Percentiles rank a stretch among this genome's conserved stretches.
phyloP scores from a whole-genome alignment of 2,797 vertebrate species.

The Limosa lapponica region DNA sequence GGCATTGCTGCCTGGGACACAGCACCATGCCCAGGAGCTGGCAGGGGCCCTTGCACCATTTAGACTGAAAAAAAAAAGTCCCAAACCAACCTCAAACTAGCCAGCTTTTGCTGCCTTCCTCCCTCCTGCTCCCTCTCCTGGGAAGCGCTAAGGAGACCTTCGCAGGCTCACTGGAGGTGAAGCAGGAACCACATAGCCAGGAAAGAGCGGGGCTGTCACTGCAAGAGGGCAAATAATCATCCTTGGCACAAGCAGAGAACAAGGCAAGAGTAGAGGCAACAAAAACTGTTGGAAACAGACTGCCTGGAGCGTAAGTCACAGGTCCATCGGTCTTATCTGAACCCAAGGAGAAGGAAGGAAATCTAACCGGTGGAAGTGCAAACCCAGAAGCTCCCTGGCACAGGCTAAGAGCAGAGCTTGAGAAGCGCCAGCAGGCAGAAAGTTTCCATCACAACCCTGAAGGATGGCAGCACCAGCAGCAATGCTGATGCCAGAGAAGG shows the following conservation, averaged over 20 bases:
- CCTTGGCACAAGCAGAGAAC: neutral
- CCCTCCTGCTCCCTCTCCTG: neutral
- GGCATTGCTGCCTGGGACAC: neutral
- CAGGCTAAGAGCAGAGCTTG: neutral
- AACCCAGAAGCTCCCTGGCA: neutral
- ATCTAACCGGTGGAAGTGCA: neutral
- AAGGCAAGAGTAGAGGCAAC: neutral
- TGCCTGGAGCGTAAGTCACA: neutral
- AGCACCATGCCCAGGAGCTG: neutral
- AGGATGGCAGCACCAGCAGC: neutral
- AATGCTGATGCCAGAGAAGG: neutral
- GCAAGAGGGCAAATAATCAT: neutral
- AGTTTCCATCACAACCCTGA: neutral
- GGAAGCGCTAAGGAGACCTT: neutral
- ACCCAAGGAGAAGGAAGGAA: neutral
- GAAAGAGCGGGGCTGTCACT: neutral
- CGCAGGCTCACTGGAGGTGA: neutral
- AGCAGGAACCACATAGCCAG: neutral
- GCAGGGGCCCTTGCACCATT: neutral
- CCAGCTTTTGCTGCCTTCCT: neutral
- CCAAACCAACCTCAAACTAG: neutral
- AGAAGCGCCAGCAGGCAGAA: neutral
- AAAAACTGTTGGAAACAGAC: neutral
- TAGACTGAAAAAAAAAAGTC: fast-evolving
- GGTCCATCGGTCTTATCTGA: neutral